Percentiles rank a stretch among this genome's conserved stretches.
Conservation (phyloP, 1,140 invertebrate genomes). For the Bombus picipes region DNA sequence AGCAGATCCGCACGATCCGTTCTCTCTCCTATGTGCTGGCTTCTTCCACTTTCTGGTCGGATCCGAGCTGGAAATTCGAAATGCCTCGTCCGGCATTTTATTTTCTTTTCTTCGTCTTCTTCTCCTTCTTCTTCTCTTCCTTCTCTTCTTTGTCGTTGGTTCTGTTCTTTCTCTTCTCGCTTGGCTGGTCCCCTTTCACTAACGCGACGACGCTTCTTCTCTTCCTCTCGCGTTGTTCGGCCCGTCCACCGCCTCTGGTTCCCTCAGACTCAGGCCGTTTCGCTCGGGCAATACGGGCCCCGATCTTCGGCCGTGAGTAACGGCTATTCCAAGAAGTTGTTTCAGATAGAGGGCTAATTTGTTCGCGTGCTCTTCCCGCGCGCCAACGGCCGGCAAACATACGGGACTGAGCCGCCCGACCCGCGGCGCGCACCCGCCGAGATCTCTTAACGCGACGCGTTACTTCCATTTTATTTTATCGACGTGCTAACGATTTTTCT, state of each 20-base stretch:
- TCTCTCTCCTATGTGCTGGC: constrained; percentile 25
- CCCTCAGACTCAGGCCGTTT: constrained; percentile 46
- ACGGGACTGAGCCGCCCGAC: constrained; percentile 50
- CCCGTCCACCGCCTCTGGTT: constrained; percentile 9
- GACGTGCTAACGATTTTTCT: constrained; percentile 35
- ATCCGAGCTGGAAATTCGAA: constrained; percentile 74
- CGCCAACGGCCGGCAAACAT: constrained; percentile 39
- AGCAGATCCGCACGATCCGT: constrained; percentile 62
- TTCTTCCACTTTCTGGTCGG: constrained; percentile 23
- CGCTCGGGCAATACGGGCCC: constrained; percentile 57
- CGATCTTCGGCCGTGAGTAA: constrained; percentile 77
- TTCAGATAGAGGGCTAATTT: constrained; percentile 82
- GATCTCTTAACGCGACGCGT: constrained; percentile 57
- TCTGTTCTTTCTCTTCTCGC: background rate
- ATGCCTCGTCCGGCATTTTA: constrained; percentile 62
- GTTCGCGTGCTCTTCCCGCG: constrained; percentile 70
- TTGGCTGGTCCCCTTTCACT: constrained; percentile 17
- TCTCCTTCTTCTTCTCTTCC: constrained; percentile 1
- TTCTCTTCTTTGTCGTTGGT: background rate
- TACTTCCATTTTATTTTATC: constrained; percentile 51
- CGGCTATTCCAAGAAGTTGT: constrained; percentile 82
- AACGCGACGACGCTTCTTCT: background rate
- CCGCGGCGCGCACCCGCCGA: constrained; percentile 24
- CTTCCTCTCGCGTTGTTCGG: constrained; percentile 4
- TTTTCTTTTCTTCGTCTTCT: constrained; percentile 50